Base-by-base conservation (phyloP, 2,888 invertebrate species). In the Drosophila siamana region DNA sequence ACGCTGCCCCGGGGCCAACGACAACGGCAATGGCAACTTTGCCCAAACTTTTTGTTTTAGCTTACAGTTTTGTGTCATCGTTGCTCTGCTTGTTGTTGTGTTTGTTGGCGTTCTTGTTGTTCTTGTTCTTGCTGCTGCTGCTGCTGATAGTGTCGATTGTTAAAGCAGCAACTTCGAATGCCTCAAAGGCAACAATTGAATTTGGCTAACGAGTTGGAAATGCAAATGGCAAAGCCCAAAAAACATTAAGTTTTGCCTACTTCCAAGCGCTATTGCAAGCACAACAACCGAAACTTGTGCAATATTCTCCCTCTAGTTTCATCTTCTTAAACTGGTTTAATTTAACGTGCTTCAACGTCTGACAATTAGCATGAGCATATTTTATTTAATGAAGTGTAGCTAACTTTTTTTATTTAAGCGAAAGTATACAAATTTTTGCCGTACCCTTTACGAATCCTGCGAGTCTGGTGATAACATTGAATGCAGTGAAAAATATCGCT, bases 1-100 rank as follows among this genome's bases (percentile, higher is more conserved):
- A 74, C 76, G 84, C 84, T 74, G 65, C 61, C 55, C 70, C 63
- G 63, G 51, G 51, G 57, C 63, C 55, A 62, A 43, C 50, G 50
- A 60, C 74, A 87, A 36, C 52, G 47, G 62, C 74, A 87, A 33
- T n/a, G n/a, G n/a, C 74, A 87, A 88, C 83, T 82, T 83, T 50
- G 56, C 7, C 60, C n/a, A 68, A 82, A 88, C 52, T 81, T 82
- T 88, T 88, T 76, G 84, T 86, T 83, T 82, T 69, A 63, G 80
- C 86, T 86, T 61, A 64, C 55, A 72, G 83, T 86, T 82, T 61
- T 85, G 61, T 79, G 63, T 62, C 62, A 66, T 59, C 65, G 55
- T 60, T 56, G 46, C 50, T 44, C 36, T 47, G 33, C 41, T 60
- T 50, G 41, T 66, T 70, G 7, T 36, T 36, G 55, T 56, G 51